These are phyloP conservation scores for Vesta saturnalis DNA, from an alignment of 2,888 invertebrate species.

Conservation along the genomic window DNA sequence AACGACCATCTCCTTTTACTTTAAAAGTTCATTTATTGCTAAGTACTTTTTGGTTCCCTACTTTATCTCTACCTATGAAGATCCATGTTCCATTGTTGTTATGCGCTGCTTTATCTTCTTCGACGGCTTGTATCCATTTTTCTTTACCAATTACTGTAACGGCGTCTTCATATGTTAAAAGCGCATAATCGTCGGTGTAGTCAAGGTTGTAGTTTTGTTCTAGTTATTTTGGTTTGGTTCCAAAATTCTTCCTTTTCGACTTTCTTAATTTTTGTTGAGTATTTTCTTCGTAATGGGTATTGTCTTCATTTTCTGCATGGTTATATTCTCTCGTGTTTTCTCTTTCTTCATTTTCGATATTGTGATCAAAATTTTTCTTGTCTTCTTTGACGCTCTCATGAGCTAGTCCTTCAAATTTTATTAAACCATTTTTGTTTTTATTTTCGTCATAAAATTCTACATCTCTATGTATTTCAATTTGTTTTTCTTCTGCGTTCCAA, in stretches of 20 bases:
- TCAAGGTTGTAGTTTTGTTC: not conserved
- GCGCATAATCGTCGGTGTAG: not conserved
- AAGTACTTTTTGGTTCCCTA: not conserved
- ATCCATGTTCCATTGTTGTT: no score
- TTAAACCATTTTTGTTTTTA: no score
- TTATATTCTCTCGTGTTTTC: not conserved
- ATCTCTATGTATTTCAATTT: no score
- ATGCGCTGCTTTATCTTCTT: no score
- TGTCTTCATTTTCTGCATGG: not conserved
- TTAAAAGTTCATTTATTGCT: not conserved
- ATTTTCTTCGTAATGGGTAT: not conserved
- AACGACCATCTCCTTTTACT: no score
- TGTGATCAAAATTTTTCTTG: no score
- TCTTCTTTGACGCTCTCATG: no score
- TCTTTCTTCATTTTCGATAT: not conserved
- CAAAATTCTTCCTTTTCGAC: no score
- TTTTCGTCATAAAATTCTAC: no score
- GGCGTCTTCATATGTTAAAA: not conserved
- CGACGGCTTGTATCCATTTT: no score
- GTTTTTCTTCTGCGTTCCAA: no score
- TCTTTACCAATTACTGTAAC: not conserved
- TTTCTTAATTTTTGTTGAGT: not conserved
- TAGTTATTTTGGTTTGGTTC: not conserved
- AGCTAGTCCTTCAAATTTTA: no score
- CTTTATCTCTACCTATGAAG: not conserved